Evolutionary conservation across 2,113 vertebrate genomes (phyloP), one percentile per base, ranked within the genome.

Genomic region (Crotalus helleri): DNA sequence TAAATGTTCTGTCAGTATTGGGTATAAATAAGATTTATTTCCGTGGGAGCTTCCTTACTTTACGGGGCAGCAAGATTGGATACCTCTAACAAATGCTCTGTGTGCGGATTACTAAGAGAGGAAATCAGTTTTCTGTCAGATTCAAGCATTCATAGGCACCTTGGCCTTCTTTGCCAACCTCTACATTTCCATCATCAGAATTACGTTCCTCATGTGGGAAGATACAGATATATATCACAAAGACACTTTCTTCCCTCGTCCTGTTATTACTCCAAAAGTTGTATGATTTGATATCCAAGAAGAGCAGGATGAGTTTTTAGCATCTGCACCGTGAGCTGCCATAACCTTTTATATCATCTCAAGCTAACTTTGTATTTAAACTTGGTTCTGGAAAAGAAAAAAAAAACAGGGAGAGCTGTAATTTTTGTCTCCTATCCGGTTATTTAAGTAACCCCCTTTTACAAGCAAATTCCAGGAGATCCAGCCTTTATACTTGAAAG

Each of bases 1-100:
- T 94, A 95, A 96, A 95, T 94, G 85, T 91, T 87, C 90, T 46
- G 93, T 87, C 57, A 93, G 12, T n/a, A 0, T 0, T 57, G 85
- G 92, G 53, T 29, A n/a, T 17, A 69, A 69, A 69, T 61, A 0
- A 81, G 26, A 93, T 96, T 94, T 94, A 86, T 90, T 90, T 54
- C 89, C n/a, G 7, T 33, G 53, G 49, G 26, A 21, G 85, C 33
- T 58, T 88, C 59, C 21, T 74, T 91, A 39, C 19, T 89, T 90
- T 92, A 93, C 59, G 86, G 46, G n/a, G 87, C 90, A 92, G 87
- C 57, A 95, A 88, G 92, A 97, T 96, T 96, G 92, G 92, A 58
- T 93, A 93, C 19, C 17, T 94, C 74, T 96, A 94, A 96, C 88
- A 95, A 95, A 97, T 91, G 51, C 58, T 39, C 10, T 13, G 89